Evolutionary conservation across 2,797 vertebrate genomes (phyloP), one percentile per base, ranked within the genome.

Genomic region (Fundulus diaphanus): DNA sequence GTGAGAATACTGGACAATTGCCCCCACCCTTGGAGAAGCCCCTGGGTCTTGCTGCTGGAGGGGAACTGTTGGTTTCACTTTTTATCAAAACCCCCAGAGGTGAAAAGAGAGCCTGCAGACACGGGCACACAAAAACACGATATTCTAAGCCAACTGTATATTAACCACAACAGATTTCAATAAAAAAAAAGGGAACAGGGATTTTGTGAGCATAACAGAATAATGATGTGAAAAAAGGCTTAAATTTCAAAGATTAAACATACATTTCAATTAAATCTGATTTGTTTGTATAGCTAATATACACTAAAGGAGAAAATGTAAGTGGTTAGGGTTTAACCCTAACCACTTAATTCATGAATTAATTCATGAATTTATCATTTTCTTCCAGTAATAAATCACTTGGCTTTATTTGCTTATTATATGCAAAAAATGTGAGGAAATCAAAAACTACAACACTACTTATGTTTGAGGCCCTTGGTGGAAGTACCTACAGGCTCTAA

Each of bases 1-100:
- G 96, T 94, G 92, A 94, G 95, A 95, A 95, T 94, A 95, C 94
- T 94, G 92, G 94, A 96, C 95, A 96, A 97, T 96, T 86, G 81
- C 76, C 90, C 90, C 83, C 87, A 85, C 85, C 80, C 81, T 77
- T 78, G 61, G 93, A 87, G 94, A 93, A 92, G 88, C 90, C 94
- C 92, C 87, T 84, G 81, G 93, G 95, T 92, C 95, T 94, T 89
- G 89, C 96, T 94, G 94, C 89, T 94, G 92, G 90, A 95, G 85
- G 81, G 68, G 95, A 96, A 92, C 94, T 95, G 93, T 95, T 96
- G 93, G 93, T 96, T 97, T 95, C 94, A 94, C 92, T 94, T 92
- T 92, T 87, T 85, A 84, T 87, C 51, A 79, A 92, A 91, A 87
- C 70, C 90, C 90, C 93, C 85, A 40, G 87, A 90, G 94, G 92